Base-by-base conservation (phyloP, 2,797 vertebrate genomes). In the Coranthus polyacanthus region DNA sequence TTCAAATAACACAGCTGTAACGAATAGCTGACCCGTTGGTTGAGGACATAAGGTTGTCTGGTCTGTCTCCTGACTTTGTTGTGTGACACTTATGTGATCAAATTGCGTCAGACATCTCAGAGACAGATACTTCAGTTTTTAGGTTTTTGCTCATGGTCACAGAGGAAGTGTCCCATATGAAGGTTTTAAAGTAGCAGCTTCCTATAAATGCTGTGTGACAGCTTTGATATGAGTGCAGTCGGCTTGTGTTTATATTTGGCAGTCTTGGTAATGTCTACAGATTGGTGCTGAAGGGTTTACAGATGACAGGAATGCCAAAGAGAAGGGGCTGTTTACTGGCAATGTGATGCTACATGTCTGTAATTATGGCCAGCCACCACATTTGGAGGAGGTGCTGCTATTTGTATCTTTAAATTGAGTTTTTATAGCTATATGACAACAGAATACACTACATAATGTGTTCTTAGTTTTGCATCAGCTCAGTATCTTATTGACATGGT, bases 181-280 rank as follows among this genome's bases (percentile, higher is more conserved):
- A 59, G 45, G 36, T 79, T 76, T 85, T 66, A 46, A 72, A 71
- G 55, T 22, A 72, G 54, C 68, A 52, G 72, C 53, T 53, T 80
- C 63, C 72, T 54, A 10, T 79, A 76, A 85, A 88, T 78, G 26
- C 53, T 42, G 51, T 60, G 38, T 70, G 81, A 85, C 83, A 79
- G 82, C 76, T 75, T 82, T 53, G 50, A 72, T 71, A 47, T 1
- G 11, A 77, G 54, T 6, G 29, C 60, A 53, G 73, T 37, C 63
- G 79, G 78, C 72, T 64, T 70, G 75, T 87, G 79, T 87, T 87
- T 88, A 87, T 79, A 76, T 84, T 85, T 82, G 86, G 69, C 68
- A 41, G 68, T 46, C 76, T 82, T 82, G 75, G 56, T 75, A 83
- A 79, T 72, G 85, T 88, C 79, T 57, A 13, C 69, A 83, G 75